Evolutionary conservation across 1,140 invertebrate species (phyloP), one percentile per base, ranked within the genome.

Genomic region (Drosophila pachea): DNA sequence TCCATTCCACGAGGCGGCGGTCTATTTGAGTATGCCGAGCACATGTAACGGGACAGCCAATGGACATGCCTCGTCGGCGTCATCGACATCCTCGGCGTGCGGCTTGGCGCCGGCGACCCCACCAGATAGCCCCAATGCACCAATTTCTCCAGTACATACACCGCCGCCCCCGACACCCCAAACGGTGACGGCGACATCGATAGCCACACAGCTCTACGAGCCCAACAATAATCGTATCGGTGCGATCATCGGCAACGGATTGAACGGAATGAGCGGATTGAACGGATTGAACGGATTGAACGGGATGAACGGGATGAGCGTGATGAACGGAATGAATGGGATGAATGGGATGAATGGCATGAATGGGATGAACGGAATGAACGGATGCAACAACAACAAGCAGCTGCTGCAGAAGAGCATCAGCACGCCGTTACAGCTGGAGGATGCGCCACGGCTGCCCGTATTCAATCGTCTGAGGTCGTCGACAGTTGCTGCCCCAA

Each of bases 381-480:
- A n/a, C n/a, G n/a, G n/a, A n/a, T n/a, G 4, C 8, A 88, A 78
- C 0, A 88, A 90, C 14, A 43, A 29, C 36, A 88, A 88, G 54
- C 86, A 84, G 47, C 3, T 84, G 63, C 56, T 88, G 12, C 86
- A 88, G 32, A 88, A 88, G 68, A 88, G 76, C 54, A 60, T 70
- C 29, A 88, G 82, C 36, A 73, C 86, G 7, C 86, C 86, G 9
- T 31, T 29, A 31, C 58, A 67, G n/a, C 63, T 35, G 38, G 81
- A 84, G 73, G 81, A 86, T 56, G 66, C 64, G 49, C 68, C 77
- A 84, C 72, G 94, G 54, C 89, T 94, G 78, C 94, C 94, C 2
- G 93, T 94, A 0, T 94, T 94, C 89, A 94, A 94, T 90, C 92
- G 93, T 59, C 91, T 94, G 71, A 93, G 93, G 84, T 92, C 90